Evolutionary conservation across 1,140 invertebrate genomes (phyloP), one percentile per base, ranked within the genome.

Genomic region (Uloborus diversus): DNA sequence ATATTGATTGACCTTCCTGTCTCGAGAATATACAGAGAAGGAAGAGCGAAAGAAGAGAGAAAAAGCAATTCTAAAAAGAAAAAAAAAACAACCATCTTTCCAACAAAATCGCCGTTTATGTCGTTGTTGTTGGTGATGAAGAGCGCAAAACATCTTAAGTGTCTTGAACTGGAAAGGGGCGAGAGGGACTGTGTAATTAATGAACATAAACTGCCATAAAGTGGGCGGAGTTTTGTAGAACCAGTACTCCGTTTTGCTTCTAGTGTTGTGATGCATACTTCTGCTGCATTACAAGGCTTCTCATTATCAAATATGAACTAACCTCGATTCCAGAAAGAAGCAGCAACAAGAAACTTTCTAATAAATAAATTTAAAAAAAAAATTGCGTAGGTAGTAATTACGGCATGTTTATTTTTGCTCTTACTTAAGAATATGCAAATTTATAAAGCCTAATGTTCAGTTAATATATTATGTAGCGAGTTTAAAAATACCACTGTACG

Each of bases 41-140:
- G 3, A 3, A 32, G n/a, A 25, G 17, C 30, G 11, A 25, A n/a
- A 30, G 30, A 69, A 33, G n/a, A 3, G 17, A 20, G 14, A 20
- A 33, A 33, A 69, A 33, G 23, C 27, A 30, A 9, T 42, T 42
- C 37, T 1, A 17, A 17, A 17, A 17, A 17, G 37, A 17, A 42
- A 2, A 42, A 1, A 17, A 17, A 42, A 42, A 42, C 9, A 42
- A 42, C 9, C 9, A 2, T 0, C 9, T 13, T 13, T 1, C 37
- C 17, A 42, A 42, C 37, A 42, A 42, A 42, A 42, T 17, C 37
- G 37, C 51, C 64, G 64, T 68, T 68, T 49, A 47, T 51, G 64
- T 49, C 47, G 64, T 30, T 68, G 64, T 68, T 68, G 64, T 56
- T 49, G 37, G 64, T 68, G 64, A 68, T 68, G 64, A 68, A 32